Conservation (phyloP, 2,888 invertebrate genomes). For the Sinhomidia bicolor region DNA sequence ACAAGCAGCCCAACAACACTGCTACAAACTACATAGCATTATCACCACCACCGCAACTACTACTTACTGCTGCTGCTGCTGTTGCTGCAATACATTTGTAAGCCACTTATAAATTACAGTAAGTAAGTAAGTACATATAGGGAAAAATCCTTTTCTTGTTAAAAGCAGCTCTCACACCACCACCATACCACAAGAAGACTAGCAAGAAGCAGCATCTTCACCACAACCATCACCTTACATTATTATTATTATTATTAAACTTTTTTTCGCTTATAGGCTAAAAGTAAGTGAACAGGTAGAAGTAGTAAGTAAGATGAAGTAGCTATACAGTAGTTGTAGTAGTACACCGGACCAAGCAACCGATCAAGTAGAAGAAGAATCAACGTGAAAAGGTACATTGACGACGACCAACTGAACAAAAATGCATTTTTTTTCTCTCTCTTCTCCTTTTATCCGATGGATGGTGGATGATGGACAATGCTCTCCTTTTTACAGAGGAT, state of each 20-base stretch:
- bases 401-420: slow-evolving; percentile 1
- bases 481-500: slow-evolving; percentile 31
- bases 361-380: slow-evolving; percentile 30
- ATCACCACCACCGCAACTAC: neutral
- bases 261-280: no score
- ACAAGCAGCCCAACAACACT: no score
- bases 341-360: no score
- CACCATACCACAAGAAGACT: no score
- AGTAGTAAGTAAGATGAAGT: no score
- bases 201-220: no score
- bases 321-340: no score
- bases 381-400: slow-evolving; percentile 31
- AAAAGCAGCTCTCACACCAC: neutral
- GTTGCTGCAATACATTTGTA: neutral
- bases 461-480: slow-evolving; percentile 18
- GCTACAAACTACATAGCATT: neutral
- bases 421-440: slow-evolving; percentile 33
- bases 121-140: slow-evolving; percentile 16
- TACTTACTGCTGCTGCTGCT: neutral
- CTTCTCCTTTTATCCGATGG: slow-evolving; percentile 25
- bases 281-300: slow-evolving; percentile 63
- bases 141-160: slow-evolving; percentile 22
- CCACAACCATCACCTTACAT: slow-evolving; percentile 17
- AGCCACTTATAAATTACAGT: slow-evolving; percentile 26
- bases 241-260: no score